A percentile compares a stretch with the other conserved stretches of the same genome.
Conservation (phyloP, 2,888 invertebrate genomes). For the Trachelus tabidus region DNA sequence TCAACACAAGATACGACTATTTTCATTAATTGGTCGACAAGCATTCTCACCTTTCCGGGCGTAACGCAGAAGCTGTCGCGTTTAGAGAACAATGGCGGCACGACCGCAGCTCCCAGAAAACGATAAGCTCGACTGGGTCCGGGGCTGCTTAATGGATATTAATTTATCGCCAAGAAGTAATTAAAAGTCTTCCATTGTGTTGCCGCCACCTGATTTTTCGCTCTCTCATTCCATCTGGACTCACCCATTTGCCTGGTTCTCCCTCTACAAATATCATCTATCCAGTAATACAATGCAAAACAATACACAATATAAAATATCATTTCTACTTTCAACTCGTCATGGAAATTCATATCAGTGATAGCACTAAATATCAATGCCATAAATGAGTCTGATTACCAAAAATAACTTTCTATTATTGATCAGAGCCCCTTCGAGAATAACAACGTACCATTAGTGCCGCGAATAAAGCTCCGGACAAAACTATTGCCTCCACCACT, state of each 20-base stretch:
- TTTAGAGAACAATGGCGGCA: neutral
- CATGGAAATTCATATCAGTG: neutral
- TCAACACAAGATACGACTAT: neutral
- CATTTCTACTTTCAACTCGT: neutral
- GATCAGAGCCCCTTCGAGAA: neutral
- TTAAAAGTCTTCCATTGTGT: conserved; percentile 4
- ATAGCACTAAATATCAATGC: neutral
- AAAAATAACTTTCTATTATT: neutral
- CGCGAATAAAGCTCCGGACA: neutral
- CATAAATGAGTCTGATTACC: neutral
- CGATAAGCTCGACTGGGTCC: neutral
- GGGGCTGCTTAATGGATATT: conserved; percentile 1
- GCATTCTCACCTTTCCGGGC: neutral
- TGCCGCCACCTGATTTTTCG: neutral
- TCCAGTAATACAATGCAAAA: neutral
- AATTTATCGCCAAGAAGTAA: conserved; percentile 1
- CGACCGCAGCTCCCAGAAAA: neutral
- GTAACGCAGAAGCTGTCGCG: neutral
- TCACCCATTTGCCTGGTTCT: neutral
- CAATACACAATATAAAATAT: neutral
- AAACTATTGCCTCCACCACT: neutral
- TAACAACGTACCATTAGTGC: neutral
- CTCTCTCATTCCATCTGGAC: neutral
- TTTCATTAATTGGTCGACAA: neutral
- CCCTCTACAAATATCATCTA: neutral